Evolutionary conservation across 1,140 invertebrate species (phyloP).

Genomic region (Drosophila subobscura): DNA sequence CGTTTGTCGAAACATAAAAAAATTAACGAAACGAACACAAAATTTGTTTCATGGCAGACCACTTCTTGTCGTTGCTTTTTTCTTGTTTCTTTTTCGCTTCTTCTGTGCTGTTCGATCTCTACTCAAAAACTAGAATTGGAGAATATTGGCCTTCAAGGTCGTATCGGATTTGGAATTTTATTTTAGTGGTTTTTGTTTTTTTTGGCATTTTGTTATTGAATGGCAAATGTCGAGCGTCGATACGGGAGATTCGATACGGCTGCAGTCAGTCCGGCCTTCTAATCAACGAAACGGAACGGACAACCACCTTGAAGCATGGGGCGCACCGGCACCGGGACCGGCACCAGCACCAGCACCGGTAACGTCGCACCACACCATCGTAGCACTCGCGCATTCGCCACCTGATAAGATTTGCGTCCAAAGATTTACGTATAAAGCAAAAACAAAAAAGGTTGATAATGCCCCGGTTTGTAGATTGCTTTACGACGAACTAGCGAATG

Average conservation of each 20-base stretch:
- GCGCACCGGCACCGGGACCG: neutral
- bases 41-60: slow-evolving; percentile 50
- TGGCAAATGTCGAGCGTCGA: slow-evolving; percentile 31
- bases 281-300: neutral
- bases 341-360: neutral
- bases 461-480: slow-evolving; percentile 32
- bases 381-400: neutral
- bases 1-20: slow-evolving; percentile 16
- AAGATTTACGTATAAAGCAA: slow-evolving; percentile 56
- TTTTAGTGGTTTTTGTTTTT: slow-evolving; percentile 4
- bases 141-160: slow-evolving; percentile 30
- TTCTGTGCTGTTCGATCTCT: slow-evolving; percentile 16
- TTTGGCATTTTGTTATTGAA: slow-evolving; percentile 30
- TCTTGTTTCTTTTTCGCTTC: neutral
- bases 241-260: slow-evolving; percentile 1
- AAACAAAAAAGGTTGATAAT: slow-evolving; percentile 22
- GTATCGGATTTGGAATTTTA: slow-evolving; percentile 24
- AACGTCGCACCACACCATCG: slow-evolving; percentile 1
- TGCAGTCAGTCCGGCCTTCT: neutral
- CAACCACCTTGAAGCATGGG: neutral
- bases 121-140: slow-evolving; percentile 33
- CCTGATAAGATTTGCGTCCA: slow-evolving; percentile 49
- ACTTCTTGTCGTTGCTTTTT: slow-evolving; percentile 14
- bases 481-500: slow-evolving; percentile 34
- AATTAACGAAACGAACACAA: slow-evolving; percentile 13